phyloP scores from a whole-genome alignment of 2,797 vertebrate genomes.

The Takifugu ocellatus region DNA sequence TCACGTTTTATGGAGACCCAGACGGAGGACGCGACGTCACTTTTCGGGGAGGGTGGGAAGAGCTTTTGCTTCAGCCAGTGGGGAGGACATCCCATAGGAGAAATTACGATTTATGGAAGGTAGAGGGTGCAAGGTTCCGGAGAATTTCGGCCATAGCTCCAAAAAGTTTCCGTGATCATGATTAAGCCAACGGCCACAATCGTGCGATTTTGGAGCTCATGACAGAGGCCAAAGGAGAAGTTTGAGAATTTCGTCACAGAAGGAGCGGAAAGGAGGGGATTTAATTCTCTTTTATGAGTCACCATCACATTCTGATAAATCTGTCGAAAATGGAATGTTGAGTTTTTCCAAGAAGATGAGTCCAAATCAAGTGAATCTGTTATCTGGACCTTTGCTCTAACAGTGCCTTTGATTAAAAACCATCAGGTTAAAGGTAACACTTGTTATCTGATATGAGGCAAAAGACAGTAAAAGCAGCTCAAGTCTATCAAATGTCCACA shows the following conservation, averaged over 20 bases:
- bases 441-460: conserved; percentile 39
- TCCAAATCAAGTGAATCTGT: conserved; percentile 24
- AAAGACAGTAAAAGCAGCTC: conserved; percentile 33
- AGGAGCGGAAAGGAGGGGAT: no score
- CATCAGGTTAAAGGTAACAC: conserved; percentile 50
- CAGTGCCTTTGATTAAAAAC: conserved; percentile 33
- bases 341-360: neutral
- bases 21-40: conserved; percentile 74
- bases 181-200: no score
- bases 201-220: no score
- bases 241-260: no score
- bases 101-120: neutral
- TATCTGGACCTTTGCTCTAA: conserved; percentile 27
- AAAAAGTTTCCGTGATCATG: no score
- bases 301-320: no score
- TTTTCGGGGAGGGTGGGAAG: conserved; percentile 23
- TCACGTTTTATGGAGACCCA: conserved; percentile 65
- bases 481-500: conserved; percentile 26
- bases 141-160: no score
- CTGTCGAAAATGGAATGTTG: neutral
- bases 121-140: no score
- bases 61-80: conserved; percentile 1
- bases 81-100: neutral
- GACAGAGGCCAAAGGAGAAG: no score
- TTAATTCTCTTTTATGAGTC: no score